A percentile compares a stretch with the other conserved stretches of the same genome.
Evolutionary conservation across 2,797 vertebrate genomes (phyloP).

Genomic region (Sebastes flavidus): DNA sequence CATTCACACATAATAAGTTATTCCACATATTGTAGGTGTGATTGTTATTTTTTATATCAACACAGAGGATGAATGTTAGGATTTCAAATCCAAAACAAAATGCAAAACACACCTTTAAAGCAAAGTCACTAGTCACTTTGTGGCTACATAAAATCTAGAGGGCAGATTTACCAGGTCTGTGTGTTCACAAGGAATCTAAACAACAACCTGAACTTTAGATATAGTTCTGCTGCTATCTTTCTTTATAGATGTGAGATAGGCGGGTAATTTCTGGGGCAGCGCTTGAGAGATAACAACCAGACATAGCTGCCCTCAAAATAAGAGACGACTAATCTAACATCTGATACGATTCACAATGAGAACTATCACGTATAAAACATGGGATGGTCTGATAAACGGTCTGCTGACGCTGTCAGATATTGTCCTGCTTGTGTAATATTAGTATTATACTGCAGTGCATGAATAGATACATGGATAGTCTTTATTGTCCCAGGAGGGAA

Average conservation of each 20-base stretch:
- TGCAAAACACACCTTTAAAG: not conserved
- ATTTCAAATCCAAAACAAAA: not conserved
- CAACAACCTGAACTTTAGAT: constrained; percentile 8
- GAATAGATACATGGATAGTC: not conserved
- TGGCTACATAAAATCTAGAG: not conserved
- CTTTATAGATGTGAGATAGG: constrained; percentile 8
- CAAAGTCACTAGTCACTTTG: not conserved
- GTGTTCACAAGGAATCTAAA: not conserved
- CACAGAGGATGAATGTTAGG: not conserved
- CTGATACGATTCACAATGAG: constrained; percentile 48
- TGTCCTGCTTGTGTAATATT: not conserved
- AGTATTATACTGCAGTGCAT: not conserved
- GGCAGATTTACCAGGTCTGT: not conserved
- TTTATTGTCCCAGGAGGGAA: not conserved
- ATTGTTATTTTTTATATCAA: not conserved
- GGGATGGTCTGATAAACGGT: constrained; percentile 40
- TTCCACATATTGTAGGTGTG: not conserved
- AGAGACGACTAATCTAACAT: constrained; percentile 42
- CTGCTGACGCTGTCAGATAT: constrained; percentile 17
- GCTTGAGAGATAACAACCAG: constrained; percentile 36
- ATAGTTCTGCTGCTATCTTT: not conserved
- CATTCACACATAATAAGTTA: not conserved
- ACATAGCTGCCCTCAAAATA: constrained; percentile 21
- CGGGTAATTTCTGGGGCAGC: constrained; percentile 8
- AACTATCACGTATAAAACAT: constrained; percentile 32